These are phyloP conservation scores for Pseudochaenichthys georgianus DNA, from an alignment of 2,797 vertebrate species.

Conservation along the genomic window DNA sequence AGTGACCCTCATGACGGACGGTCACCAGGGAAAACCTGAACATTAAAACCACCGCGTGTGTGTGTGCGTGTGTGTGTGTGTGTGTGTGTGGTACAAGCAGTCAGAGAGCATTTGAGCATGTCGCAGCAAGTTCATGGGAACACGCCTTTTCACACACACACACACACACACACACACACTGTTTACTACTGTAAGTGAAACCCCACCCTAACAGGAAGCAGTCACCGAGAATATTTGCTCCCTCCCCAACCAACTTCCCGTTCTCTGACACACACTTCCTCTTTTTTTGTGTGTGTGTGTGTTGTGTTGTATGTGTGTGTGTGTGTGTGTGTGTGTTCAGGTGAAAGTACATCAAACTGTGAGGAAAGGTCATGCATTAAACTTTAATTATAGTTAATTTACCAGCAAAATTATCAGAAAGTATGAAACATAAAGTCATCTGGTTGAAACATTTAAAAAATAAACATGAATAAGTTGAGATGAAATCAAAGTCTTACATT, in stretches of 20 bases:
- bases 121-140: conserved; percentile 37
- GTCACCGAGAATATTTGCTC: conserved; percentile 64
- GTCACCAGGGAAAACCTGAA: background rate
- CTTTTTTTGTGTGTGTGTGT: background rate
- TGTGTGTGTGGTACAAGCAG: conserved; percentile 9
- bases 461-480: no score
- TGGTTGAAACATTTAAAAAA: no score
- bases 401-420: background rate
- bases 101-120: conserved; percentile 30
- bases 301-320: background rate
- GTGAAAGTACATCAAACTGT: background rate
- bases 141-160: conserved; percentile 6
- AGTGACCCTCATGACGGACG: background rate
- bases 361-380: background rate
- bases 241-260: conserved; percentile 64
- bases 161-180: conserved; percentile 4
- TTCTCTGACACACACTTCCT: conserved; percentile 64
- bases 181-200: conserved; percentile 47
- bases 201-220: conserved; percentile 74
- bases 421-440: no score
- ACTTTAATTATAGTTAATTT: background rate
- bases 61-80: conserved; percentile 9
- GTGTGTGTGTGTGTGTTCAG: no score
- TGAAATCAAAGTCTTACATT: no score
- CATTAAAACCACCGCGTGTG: background rate